Evolutionary conservation across 2,888 invertebrate genomes (phyloP).

Genomic region (Euphydryas editha): DNA sequence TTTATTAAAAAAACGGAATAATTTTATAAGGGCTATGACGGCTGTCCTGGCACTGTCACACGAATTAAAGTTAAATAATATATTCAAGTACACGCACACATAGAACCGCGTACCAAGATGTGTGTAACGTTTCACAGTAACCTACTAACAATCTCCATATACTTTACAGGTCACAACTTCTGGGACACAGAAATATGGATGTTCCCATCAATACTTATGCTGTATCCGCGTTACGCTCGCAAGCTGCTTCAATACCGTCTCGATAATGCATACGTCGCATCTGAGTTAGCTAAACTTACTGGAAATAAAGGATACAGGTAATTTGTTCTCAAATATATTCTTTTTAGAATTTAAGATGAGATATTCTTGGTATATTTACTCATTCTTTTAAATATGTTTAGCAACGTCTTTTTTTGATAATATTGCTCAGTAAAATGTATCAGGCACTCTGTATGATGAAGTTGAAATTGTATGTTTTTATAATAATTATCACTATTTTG

Average conservation of each 20-base stretch:
- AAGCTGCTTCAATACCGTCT: slow-evolving; percentile 80
- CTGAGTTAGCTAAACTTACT: slow-evolving; percentile 73
- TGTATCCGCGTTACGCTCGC: slow-evolving; percentile 77
- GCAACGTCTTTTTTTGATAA: no score
- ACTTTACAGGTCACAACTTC: slow-evolving; percentile 81
- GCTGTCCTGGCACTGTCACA: no score
- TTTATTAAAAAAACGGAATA: no score
- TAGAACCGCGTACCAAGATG: no score
- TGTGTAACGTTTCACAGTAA: background rate
- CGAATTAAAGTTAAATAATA: no score
- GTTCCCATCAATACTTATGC: slow-evolving; percentile 80
- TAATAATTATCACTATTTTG: no score
- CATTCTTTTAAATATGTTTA: no score
- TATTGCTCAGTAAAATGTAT: background rate
- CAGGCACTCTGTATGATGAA: background rate
- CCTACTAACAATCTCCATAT: background rate
- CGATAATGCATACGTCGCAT: slow-evolving; percentile 76
- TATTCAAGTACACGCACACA: no score
- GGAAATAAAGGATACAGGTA: slow-evolving; percentile 83
- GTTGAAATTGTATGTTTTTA: no score
- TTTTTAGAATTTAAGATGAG: background rate
- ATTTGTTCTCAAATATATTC: background rate
- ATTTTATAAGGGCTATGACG: no score
- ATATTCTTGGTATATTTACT: no score
- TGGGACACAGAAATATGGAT: slow-evolving; percentile 87